Evolutionary conservation across 2,797 vertebrate genomes (phyloP).

Genomic region (Thaleichthys pacificus): DNA sequence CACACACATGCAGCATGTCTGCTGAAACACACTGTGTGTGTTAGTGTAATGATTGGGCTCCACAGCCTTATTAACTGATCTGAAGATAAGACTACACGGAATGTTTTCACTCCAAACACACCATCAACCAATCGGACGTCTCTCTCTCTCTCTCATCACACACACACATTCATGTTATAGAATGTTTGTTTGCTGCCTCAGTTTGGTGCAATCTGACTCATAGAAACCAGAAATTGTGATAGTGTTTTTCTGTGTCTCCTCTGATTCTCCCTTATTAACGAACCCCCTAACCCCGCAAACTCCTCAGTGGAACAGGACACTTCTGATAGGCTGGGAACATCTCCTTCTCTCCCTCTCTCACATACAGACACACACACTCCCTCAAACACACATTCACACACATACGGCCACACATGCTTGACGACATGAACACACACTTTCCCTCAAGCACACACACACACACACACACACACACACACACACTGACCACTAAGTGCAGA

Average conservation of each 20-base stretch:
- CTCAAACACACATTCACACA: neutral
- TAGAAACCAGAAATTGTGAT: constrained; percentile 16
- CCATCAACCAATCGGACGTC: constrained; percentile 59
- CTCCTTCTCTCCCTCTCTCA: neutral
- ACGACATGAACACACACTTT: neutral
- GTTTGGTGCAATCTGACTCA: constrained; percentile 44
- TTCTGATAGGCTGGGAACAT: constrained; percentile 10
- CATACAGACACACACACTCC: neutral
- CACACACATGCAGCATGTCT: constrained; percentile 13
- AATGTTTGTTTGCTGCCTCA: constrained; percentile 54
- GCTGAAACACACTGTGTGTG: neutral
- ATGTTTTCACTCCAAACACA: constrained; percentile 68
- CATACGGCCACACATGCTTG: neutral
- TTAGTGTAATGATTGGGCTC: constrained; percentile 48
- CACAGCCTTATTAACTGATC: constrained; percentile 63
- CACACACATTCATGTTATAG: constrained; percentile 46
- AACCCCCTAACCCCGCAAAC: constrained; percentile 14
- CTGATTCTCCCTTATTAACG: constrained; percentile 17
- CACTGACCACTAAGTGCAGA: constrained; percentile 3
- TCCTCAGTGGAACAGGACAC: constrained; percentile 19
- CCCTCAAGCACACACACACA: neutral
- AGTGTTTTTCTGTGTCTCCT: constrained; percentile 19
- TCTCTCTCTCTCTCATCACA: constrained; percentile 15
- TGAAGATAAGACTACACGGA: constrained; percentile 59
- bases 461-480: neutral